Conservation (phyloP, 2,797 vertebrate species). For the Petrocephalus schoutedeni region DNA sequence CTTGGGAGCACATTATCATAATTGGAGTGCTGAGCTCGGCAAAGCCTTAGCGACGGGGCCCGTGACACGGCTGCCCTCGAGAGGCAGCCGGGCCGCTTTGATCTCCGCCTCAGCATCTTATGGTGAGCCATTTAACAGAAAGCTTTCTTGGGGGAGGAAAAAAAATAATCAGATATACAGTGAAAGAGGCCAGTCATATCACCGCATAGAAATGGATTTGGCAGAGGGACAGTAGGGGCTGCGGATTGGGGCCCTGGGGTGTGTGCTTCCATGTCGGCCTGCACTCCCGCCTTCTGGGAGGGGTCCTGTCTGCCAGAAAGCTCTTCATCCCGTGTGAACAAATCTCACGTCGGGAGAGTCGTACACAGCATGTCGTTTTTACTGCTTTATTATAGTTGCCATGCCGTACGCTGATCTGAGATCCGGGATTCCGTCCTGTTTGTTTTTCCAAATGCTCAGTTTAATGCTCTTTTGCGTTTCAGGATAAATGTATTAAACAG, state of each 20-base stretch:
- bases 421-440: not conserved
- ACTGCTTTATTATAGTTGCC: not conserved
- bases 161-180: not conserved
- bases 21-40: constrained; percentile 18
- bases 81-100: not conserved
- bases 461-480: not conserved
- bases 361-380: not conserved
- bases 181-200: not conserved
- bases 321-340: not conserved
- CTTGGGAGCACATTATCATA: constrained; percentile 19
- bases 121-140: not conserved
- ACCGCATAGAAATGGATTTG: constrained; percentile 7
- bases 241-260: not conserved
- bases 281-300: not conserved
- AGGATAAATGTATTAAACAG: not conserved
- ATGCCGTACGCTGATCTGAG: not conserved
- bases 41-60: not conserved
- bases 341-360: not conserved
- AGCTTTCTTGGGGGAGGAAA: not conserved
- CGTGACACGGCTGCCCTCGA: not conserved
- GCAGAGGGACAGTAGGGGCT: not conserved
- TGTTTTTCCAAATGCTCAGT: not conserved
- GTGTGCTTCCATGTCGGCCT: not conserved
- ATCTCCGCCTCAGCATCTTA: constrained; percentile 9
- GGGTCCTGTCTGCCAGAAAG: not conserved